Base-by-base conservation (phyloP, 2,113 vertebrate species). In the Amblyornis subalaris region DNA sequence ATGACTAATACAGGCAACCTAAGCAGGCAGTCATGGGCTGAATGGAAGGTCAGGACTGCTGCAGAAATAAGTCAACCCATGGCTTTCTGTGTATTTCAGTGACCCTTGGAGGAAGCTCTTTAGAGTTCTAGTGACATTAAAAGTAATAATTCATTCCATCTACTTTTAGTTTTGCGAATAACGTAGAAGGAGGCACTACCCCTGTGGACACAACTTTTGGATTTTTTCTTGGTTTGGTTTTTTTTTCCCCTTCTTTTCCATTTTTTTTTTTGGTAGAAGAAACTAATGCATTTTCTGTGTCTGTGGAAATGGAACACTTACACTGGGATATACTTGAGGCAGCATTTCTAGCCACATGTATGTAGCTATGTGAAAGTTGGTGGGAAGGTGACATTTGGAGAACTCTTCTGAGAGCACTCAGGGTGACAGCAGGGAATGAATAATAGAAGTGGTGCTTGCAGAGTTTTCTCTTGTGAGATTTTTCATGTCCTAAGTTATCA, bases 201-300 rank as follows among this genome's bases (percentile, higher is more conserved):
- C 74, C n/a, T 40, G 31, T 80, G 36, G 42, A 77, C 6, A 18
- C 3, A 53, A 28, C 23, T 62, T 54, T 4, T 28, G 31, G 3
- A 4, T 5, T 70, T 55, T 61, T 54, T 29, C 47, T 67, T 47
- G 20, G 6, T 11, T 36, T n/a, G 25, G 1, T 22, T 31, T 26
- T 58, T 36, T 21, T 12, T 9, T 4, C 3, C 14, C 11, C 5
- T 75, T 23, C 14, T 72, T 86, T 73, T 66, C 17, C 26, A 2
- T 51, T 10, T 26, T 38, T 55, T 66, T 62, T 64, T 87, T 33
- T 53, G 58, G 62, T 33, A 31, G 80, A 54, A 91, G 55, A 90
- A 95, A 80, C 89, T 91, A 96, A 95, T 95, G 93, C 55, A 67
- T 93, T 96, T 97, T 95, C 64, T 86, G 47, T 95, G 92, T 96